Percentiles rank a stretch among this genome's conserved stretches.
phyloP scores from a whole-genome alignment of 2,797 vertebrate genomes.

The Sebastolobus alascanus region DNA sequence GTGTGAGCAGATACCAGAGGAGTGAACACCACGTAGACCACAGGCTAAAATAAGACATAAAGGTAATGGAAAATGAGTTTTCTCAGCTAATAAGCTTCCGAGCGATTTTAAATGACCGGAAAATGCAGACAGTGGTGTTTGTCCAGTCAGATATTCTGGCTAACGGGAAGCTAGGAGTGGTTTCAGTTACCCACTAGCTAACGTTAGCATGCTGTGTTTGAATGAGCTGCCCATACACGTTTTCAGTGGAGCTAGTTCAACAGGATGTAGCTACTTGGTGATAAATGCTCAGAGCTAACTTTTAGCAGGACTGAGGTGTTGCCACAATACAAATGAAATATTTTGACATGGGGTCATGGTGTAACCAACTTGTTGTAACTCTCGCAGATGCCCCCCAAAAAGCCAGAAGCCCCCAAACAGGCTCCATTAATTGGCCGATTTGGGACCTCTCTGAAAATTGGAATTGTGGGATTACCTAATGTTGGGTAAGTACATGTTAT shows the following conservation, averaged over 20 bases:
- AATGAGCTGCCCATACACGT: slow-evolving; percentile 66
- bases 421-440: slow-evolving; percentile 95
- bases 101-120: background rate
- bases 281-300: background rate
- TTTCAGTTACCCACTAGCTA: slow-evolving; percentile 55
- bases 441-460: slow-evolving; percentile 97
- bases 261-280: background rate
- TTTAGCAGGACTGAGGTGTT: background rate
- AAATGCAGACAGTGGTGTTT: background rate
- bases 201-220: slow-evolving; percentile 74
- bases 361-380: slow-evolving; percentile 30
- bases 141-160: background rate
- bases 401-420: slow-evolving; percentile 91
- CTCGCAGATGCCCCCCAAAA: slow-evolving; percentile 97
- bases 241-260: slow-evolving; percentile 30
- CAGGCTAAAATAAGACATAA: slow-evolving; percentile 25
- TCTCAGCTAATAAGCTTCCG: accelerated
- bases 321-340: background rate
- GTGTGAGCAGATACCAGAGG: slow-evolving; percentile 43
- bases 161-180: slow-evolving; percentile 28
- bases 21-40: slow-evolving; percentile 47
- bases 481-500: slow-evolving; percentile 89
- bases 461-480: slow-evolving; percentile 98
- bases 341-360: background rate
- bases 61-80: slow-evolving; percentile 39